These are phyloP conservation scores for Popillia japonica DNA, from an alignment of 1,140 invertebrate genomes.

Conservation along the genomic window DNA sequence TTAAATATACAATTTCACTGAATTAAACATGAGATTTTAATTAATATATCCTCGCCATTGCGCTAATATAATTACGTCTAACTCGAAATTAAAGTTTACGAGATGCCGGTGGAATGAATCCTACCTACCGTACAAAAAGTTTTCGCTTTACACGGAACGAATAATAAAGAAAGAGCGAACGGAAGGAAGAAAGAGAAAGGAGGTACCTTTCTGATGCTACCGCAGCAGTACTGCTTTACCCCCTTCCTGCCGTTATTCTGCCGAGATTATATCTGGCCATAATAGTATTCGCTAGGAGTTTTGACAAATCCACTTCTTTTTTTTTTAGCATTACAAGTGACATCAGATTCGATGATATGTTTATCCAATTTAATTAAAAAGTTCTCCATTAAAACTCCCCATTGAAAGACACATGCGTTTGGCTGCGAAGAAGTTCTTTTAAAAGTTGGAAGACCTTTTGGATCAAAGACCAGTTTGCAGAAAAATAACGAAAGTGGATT, in stretches of 20 bases:
- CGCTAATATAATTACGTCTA: constrained; percentile 56
- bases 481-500: too few species aligned
- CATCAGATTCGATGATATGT: too few species aligned
- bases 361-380: too few species aligned
- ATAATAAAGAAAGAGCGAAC: not conserved
- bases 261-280: not conserved
- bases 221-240: not conserved
- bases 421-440: too few species aligned
- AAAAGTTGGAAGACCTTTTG: too few species aligned
- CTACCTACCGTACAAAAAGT: not conserved
- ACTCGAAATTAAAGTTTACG: constrained; percentile 54
- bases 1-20: constrained; percentile 59
- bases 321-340: too few species aligned
- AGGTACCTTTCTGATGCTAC: not conserved
- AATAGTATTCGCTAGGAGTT: too few species aligned
- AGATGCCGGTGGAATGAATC: constrained; percentile 38
- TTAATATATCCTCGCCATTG: constrained; percentile 58
- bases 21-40: constrained; percentile 60
- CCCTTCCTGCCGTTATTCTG: not conserved
- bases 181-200: not conserved
- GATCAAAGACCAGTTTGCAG: too few species aligned
- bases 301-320: too few species aligned
- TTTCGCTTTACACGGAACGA: not conserved
- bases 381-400: too few species aligned
- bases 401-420: too few species aligned